Evolutionary conservation across 2,797 vertebrate genomes (phyloP).

Genomic region (Typhlichthys eigenmanni): DNA sequence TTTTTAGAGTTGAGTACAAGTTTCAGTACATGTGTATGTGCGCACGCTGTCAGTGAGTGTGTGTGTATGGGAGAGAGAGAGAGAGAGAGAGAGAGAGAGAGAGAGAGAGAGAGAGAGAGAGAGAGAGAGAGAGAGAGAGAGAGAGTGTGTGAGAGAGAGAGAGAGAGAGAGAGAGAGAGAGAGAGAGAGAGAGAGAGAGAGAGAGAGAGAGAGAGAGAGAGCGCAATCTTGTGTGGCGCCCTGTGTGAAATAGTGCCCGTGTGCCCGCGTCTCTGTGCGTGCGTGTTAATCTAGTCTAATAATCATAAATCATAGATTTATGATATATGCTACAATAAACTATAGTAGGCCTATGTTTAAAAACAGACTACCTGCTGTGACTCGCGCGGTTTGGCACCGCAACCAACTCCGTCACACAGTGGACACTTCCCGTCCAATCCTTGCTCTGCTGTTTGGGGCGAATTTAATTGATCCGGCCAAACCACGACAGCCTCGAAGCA

Average conservation of each 20-base stretch:
- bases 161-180: slow-evolving; percentile 3
- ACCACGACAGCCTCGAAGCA: slow-evolving; percentile 31
- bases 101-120: not conserved
- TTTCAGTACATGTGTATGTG: not conserved
- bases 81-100: not conserved
- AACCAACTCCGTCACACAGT: slow-evolving; percentile 42
- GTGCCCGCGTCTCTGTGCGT: not conserved
- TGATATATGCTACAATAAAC: not conserved
- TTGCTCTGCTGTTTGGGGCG: slow-evolving; percentile 46
- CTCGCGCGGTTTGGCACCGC: not conserved
- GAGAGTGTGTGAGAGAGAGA: no score
- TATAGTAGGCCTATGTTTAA: no score
- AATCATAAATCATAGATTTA: no score
- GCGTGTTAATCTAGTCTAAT: not conserved
- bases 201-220: not conserved
- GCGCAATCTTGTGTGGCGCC: not conserved
- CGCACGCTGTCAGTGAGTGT: not conserved
- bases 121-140: not conserved
- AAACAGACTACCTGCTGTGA: not conserved
- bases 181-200: not conserved
- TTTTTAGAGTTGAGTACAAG: not conserved
- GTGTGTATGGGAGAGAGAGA: not conserved
- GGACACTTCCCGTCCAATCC: slow-evolving; percentile 54
- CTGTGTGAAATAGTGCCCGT: not conserved
- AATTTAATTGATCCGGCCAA: slow-evolving; percentile 63